Evolutionary conservation across 2,888 invertebrate genomes (phyloP).

Genomic region (Melinopterus prodromus): DNA sequence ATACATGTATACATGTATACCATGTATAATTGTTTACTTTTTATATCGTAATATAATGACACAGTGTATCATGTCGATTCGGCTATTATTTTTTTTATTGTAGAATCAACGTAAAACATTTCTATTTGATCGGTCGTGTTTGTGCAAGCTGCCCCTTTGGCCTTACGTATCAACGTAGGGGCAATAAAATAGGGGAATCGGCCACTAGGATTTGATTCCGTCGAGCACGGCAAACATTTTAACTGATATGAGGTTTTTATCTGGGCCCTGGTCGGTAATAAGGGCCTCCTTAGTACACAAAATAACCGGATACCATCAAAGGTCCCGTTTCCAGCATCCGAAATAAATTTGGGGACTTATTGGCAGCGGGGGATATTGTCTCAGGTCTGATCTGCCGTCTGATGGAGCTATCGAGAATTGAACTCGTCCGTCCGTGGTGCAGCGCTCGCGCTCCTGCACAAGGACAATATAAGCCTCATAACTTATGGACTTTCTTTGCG

Average conservation of each 20-base stretch:
- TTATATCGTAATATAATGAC: too few species aligned
- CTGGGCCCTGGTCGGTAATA: constrained; percentile 50
- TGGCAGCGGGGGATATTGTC: constrained; percentile 20
- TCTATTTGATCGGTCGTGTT: not conserved
- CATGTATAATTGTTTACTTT: too few species aligned
- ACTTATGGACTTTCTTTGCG: constrained; percentile 44
- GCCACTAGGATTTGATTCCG: not conserved
- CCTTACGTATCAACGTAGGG: not conserved
- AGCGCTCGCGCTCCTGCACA: constrained; percentile 35
- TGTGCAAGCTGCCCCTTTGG: not conserved
- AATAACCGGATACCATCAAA: constrained; percentile 46
- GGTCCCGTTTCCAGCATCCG: constrained; percentile 44
- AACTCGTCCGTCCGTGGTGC: constrained; percentile 40
- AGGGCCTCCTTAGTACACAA: constrained; percentile 55
- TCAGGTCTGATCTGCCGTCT: constrained; percentile 50
- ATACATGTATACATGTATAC: too few species aligned
- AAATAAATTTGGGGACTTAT: constrained; percentile 50
- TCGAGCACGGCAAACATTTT: constrained; percentile 48
- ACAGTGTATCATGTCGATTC: not conserved
- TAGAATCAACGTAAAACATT: not conserved
- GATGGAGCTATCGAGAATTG: constrained; percentile 52
- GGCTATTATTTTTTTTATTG: not conserved
- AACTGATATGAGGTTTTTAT: constrained; percentile 56
- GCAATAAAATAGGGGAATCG: not conserved
- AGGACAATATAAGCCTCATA: constrained; percentile 51